phyloP scores from a whole-genome alignment of 2,888 invertebrate genomes.

The Phaedon cochleariae region DNA sequence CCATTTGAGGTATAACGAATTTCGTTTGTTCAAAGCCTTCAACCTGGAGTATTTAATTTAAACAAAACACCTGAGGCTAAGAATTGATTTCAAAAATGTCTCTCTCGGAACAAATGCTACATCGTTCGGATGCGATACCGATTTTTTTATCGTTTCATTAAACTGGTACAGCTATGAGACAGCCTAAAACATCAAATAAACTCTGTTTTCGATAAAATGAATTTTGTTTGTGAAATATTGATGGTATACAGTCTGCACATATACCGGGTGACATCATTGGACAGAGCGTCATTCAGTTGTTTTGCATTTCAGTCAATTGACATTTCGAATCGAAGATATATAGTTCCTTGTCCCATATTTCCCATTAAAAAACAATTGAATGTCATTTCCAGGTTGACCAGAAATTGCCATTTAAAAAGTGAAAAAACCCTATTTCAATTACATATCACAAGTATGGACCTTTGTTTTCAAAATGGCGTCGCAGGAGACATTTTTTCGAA shows the following conservation, averaged over 20 bases:
- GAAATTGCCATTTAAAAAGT: no score
- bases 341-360: no score
- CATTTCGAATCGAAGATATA: no score
- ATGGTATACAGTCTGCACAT: neutral
- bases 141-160: neutral
- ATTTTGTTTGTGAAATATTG: neutral
- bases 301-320: no score
- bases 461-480: no score
- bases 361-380: no score
- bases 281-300: no score
- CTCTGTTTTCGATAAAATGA: neutral
- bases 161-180: neutral
- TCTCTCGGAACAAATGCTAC: slow-evolving; percentile 25
- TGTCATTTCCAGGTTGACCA: no score
- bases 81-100: slow-evolving; percentile 38
- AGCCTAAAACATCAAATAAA: neutral
- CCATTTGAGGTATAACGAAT: neutral
- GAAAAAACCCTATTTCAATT: no score
- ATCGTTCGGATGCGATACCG: neutral
- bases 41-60: slow-evolving; percentile 38
- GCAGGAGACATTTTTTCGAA: no score
- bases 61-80: slow-evolving; percentile 40
- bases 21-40: neutral
- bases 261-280: no score
- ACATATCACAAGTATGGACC: no score